Conservation (phyloP, 2,797 vertebrate species). For the Steatocranus sp. region DNA sequence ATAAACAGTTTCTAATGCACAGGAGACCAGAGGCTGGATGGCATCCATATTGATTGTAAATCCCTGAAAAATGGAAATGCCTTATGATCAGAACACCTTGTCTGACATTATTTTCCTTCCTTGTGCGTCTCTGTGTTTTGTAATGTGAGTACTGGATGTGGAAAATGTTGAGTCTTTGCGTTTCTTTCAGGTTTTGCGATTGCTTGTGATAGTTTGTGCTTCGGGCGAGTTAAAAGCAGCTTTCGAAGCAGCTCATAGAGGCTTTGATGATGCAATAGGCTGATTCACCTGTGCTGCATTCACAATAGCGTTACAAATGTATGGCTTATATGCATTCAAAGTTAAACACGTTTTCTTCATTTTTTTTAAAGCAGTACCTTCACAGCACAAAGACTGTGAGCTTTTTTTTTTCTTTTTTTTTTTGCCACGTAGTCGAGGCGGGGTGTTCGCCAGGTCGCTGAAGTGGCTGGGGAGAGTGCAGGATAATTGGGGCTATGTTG, state of each 20-base stretch:
- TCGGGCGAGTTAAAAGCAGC: not conserved
- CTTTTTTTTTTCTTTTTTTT: not conserved
- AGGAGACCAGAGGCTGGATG: not conserved
- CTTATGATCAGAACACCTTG: not conserved
- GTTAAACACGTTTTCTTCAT: not conserved
- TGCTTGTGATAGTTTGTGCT: not conserved
- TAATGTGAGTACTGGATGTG: not conserved
- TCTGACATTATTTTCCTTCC: not conserved
- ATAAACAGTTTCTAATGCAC: not conserved
- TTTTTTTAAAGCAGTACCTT: not conserved
- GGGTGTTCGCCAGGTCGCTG: conserved; percentile 1
- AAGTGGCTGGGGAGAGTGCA: conserved; percentile 46
- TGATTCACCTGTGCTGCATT: not conserved
- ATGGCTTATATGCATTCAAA: not conserved
- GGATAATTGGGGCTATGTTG: conserved; percentile 93
- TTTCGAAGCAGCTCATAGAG: not conserved
- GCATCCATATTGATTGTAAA: not conserved
- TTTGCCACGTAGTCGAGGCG: not conserved
- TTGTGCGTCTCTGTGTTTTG: not conserved
- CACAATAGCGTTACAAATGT: not conserved
- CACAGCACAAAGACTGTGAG: not conserved
- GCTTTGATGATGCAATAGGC: not conserved
- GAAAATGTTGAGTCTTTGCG: not conserved
- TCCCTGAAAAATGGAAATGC: not conserved
- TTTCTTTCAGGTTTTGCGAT: not conserved